A percentile compares a stretch with the other conserved stretches of the same genome.
Evolutionary conservation across 2,113 vertebrate species (phyloP).

Genomic region (Rattus rattus): DNA sequence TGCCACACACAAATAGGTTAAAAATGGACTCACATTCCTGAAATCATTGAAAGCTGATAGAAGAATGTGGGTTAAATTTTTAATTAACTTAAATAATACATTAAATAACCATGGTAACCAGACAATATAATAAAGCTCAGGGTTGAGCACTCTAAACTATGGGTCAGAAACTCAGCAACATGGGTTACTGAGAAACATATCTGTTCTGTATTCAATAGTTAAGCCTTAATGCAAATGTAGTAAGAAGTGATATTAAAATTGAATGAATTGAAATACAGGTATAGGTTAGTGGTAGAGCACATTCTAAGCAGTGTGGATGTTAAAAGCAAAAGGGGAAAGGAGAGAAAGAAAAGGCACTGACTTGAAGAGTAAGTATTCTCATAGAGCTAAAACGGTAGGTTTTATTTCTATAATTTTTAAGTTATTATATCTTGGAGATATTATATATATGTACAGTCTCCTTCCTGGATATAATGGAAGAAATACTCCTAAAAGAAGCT

Average conservation of each 20-base stretch:
- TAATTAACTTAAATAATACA: conserved; percentile 78
- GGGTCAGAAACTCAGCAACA: neutral
- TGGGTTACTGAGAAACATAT: neutral
- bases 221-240: conserved; percentile 6
- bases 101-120: conserved; percentile 66
- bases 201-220: neutral
- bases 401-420: conserved; percentile 17
- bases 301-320: neutral
- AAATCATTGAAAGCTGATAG: conserved; percentile 66
- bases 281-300: neutral
- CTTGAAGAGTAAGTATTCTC: conserved; percentile 1
- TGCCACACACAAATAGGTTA: neutral
- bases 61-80: conserved; percentile 68
- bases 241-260: conserved; percentile 31
- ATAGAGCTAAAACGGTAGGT: neutral
- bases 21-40: conserved; percentile 60
- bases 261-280: neutral
- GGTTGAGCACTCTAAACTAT: neutral
- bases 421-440: neutral
- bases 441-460: neutral
- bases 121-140: conserved; percentile 30
- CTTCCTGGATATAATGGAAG: conserved; percentile 25
- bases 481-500: neutral
- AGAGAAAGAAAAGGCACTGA: neutral
- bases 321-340: neutral